These are phyloP conservation scores for Nasonia giraulti DNA, from an alignment of 1,140 invertebrate species.

Conservation along the genomic window DNA sequence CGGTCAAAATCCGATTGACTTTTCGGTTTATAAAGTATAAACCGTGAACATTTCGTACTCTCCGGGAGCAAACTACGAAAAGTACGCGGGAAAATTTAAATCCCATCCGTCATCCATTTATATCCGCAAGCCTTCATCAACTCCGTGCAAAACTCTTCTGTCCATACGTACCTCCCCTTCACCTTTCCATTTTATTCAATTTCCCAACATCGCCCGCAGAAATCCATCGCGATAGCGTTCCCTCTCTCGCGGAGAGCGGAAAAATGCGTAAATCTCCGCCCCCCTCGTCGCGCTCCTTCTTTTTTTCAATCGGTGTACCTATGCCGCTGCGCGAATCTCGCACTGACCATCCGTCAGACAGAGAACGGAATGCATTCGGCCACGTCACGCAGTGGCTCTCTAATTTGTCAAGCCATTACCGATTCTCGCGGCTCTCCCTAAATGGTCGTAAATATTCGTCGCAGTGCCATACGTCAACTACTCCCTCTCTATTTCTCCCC, in stretches of 20 bases:
- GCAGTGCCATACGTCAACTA: constrained; percentile 39
- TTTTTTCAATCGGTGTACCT: background rate
- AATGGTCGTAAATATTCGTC: constrained; percentile 41
- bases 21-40: background rate
- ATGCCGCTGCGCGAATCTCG: background rate
- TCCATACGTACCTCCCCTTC: background rate
- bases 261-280: background rate
- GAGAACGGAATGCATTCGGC: background rate
- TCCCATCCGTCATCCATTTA: constrained; percentile 31
- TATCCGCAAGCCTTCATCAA: background rate
- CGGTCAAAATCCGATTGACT: no score
- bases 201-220: background rate
- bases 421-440: constrained; percentile 2
- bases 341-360: background rate
- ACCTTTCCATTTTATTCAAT: constrained; percentile 23
- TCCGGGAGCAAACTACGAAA: background rate
- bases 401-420: constrained; percentile 43
- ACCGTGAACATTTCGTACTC: background rate
- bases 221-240: background rate
- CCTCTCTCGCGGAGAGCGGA: background rate
- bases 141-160: background rate
- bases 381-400: background rate
- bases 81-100: constrained; percentile 30
- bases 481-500: background rate
- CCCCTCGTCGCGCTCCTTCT: no score